These are phyloP conservation scores for Myxocyprinus asiaticus DNA, from an alignment of 2,113 vertebrate species.

Conservation along the genomic window DNA sequence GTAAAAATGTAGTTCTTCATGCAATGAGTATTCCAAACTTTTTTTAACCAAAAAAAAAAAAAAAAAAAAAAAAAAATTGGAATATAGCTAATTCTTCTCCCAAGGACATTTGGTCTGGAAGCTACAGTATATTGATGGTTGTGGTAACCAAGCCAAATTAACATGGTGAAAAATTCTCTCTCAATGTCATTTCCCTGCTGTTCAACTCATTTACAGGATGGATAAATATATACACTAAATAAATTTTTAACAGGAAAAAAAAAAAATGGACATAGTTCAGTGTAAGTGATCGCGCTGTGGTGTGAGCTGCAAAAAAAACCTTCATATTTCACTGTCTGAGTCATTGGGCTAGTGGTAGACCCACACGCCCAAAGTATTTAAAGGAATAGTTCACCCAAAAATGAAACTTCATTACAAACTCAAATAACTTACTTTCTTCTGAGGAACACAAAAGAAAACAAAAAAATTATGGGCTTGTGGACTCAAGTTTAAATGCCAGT, in stretches of 20 bases:
- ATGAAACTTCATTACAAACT: too few relatives aligned
- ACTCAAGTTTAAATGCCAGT: too few relatives aligned
- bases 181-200: constrained; percentile 5
- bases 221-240: constrained; percentile 11
- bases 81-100: neutral
- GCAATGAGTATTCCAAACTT: too few relatives aligned
- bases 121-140: too few relatives aligned
- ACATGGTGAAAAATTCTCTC: constrained; percentile 1
- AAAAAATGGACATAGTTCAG: constrained; percentile 16
- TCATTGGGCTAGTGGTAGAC: neutral
- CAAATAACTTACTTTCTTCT: too few relatives aligned
- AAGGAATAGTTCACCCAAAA: too few relatives aligned
- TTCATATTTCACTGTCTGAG: constrained; percentile 31
- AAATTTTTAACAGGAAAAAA: constrained; percentile 6
- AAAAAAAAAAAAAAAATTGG: neutral
- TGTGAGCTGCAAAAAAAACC: neutral
- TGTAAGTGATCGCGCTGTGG: constrained; percentile 29
- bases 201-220: constrained; percentile 11
- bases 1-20: too few relatives aligned
- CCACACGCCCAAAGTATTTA: neutral
- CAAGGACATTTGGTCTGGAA: too few relatives aligned
- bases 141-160: neutral
- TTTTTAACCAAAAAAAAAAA: too few relatives aligned
- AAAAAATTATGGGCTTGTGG: too few relatives aligned
- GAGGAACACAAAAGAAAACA: too few relatives aligned